Base-by-base conservation (phyloP, 2,888 invertebrate genomes). In the Penaeus monodon region DNA sequence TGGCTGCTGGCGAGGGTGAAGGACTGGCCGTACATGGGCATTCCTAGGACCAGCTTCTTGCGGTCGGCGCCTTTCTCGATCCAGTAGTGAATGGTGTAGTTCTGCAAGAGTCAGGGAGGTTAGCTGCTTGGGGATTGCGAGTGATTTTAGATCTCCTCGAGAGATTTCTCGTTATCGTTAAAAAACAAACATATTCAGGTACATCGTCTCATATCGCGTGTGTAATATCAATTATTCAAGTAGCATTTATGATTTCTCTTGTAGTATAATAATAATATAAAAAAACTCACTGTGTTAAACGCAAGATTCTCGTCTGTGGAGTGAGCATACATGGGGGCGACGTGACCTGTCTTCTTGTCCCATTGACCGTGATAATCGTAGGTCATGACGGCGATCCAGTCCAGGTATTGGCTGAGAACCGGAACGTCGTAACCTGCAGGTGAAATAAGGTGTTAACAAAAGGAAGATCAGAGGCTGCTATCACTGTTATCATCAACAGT, bases 341-440 rank as follows among this genome's bases (percentile, higher is more conserved):
- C 96, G 91, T 97, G 97, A 0, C 97, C 97, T 0, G 97, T 97
- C 92, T 95, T 96, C 92, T 96, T 96, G 91, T 97, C 97, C 97
- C 97, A 97, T 91, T 97, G 97, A 1, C 91, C 91, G 91, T 97
- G 97, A 93, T 95, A 97, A 91, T 97, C 97, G 91, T 97, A 97
- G 0, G 97, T 96, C 97, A 97, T 97, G 0, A 97, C 96, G 0
- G 97, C 96, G 81, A 97, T 96, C 96, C 97, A 97, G 92, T 97
- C 97, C 84, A 97, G 93, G 91, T 96, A 94, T 90, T 94, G 93
- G 0, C 96, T 95, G 10, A 97, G 91, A 0, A 94, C 94, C 0
- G 95, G 95, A 0, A 97, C 96, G 91, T 97, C 96, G 91, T 97
- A 97, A 0, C 96, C 94, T 91, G 81, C 17, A 89, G 20, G 24